Conservation (phyloP, 2,113 vertebrate species). For the Heptranchias perlo region DNA sequence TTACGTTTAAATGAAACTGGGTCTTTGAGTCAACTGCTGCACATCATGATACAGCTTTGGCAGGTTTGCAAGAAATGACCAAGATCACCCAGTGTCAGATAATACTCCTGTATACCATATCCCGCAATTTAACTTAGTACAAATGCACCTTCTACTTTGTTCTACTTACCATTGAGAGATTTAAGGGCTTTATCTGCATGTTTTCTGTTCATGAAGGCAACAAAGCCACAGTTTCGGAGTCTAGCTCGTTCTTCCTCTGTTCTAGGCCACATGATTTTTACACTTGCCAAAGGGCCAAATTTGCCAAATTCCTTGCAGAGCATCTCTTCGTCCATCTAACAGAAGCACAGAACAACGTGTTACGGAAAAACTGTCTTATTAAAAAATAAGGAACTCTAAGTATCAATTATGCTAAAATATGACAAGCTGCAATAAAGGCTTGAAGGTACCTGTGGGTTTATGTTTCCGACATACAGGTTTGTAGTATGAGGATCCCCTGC, state of each 20-base stretch:
- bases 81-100: not conserved
- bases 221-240: slow-evolving; percentile 67
- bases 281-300: slow-evolving; percentile 68
- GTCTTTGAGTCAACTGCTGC: too few species aligned
- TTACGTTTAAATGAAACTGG: not conserved
- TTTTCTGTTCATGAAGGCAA: slow-evolving; percentile 71
- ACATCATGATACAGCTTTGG: not conserved
- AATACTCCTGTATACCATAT: not conserved
- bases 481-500: slow-evolving; percentile 60
- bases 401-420: not conserved
- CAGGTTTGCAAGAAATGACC: not conserved
- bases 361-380: not conserved
- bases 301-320: slow-evolving; percentile 73
- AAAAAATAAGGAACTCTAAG: not conserved
- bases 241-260: slow-evolving; percentile 65
- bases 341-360: not conserved
- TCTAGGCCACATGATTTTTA: slow-evolving; percentile 75
- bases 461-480: slow-evolving; percentile 70
- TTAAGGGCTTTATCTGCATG: slow-evolving; percentile 66
- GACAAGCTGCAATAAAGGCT: not conserved
- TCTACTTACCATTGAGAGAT: slow-evolving; percentile 59
- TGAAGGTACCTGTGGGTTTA: slow-evolving; percentile 64
- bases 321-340: slow-evolving; percentile 71
- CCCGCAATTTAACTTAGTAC: not conserved
- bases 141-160: not conserved